Evolutionary conservation across 2,797 vertebrate species (phyloP).

Genomic region (Galagoides demidoff): DNA sequence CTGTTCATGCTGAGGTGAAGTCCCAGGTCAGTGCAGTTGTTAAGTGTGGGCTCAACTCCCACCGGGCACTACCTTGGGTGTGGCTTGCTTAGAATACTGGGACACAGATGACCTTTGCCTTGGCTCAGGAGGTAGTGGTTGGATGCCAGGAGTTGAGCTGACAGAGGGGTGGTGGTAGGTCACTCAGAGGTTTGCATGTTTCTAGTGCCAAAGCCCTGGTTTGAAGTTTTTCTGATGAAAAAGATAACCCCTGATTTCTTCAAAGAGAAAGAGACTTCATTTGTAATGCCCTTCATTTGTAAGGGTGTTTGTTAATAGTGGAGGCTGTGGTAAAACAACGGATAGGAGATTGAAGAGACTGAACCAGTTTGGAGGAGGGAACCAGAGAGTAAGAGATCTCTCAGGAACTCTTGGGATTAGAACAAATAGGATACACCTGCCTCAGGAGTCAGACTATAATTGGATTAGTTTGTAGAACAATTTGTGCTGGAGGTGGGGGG

Average conservation of each 20-base stretch:
- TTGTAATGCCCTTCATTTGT: neutral
- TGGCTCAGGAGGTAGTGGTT: neutral
- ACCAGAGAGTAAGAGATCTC: neutral
- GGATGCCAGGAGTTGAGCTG: neutral
- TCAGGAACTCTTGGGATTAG: neutral
- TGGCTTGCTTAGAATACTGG: neutral
- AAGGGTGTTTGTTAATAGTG: neutral
- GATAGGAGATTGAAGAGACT: neutral
- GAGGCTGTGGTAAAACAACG: neutral
- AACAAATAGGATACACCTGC: neutral
- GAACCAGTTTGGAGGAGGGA: neutral
- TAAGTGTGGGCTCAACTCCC: neutral
- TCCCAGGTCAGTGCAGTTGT: neutral
- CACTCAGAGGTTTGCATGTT: neutral
- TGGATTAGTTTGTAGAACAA: neutral
- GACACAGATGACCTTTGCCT: neutral
- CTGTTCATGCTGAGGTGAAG: neutral
- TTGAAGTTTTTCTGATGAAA: neutral
- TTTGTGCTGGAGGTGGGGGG: neutral
- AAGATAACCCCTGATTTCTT: neutral
- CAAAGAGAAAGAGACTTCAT: neutral
- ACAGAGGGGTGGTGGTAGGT: neutral
- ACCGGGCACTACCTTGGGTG: neutral
- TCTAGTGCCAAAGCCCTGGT: neutral
- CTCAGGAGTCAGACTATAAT: neutral